A percentile compares a stretch with the other conserved stretches of the same genome.
Conservation (phyloP, 2,113 vertebrate species). For the Hyaena hyaena region DNA sequence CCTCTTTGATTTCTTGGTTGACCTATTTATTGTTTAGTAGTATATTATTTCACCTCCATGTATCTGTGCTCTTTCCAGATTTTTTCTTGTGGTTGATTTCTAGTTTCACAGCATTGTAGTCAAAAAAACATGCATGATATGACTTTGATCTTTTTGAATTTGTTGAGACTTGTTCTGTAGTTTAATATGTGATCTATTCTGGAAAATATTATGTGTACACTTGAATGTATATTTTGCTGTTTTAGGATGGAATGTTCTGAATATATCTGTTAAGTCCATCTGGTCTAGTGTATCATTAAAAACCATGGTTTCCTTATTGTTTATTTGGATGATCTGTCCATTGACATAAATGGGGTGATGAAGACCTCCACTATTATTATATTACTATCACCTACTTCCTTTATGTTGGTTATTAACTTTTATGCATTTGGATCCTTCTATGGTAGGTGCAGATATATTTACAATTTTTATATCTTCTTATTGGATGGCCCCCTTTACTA, state of each 20-base stretch:
- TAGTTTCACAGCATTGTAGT: background rate
- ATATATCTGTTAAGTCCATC: background rate
- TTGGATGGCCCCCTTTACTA: background rate
- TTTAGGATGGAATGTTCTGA: background rate
- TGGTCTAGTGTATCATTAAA: background rate
- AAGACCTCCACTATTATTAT: background rate
- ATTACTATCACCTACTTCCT: background rate
- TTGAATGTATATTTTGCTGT: background rate
- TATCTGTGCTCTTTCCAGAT: background rate
- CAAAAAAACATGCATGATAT: background rate
- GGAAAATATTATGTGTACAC: background rate
- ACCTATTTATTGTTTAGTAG: background rate
- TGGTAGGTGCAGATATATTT: background rate
- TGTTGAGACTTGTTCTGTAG: background rate
- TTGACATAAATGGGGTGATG: background rate
- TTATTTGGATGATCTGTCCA: background rate
- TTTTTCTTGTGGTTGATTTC: background rate
- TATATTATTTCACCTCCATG: background rate
- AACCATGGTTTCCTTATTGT: background rate
- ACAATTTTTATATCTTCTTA: background rate
- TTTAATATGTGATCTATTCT: background rate
- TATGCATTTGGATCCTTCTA: background rate
- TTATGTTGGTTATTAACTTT: background rate
- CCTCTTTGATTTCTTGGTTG: background rate
- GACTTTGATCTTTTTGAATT: background rate